A percentile compares a stretch with the other conserved stretches of the same genome.
Evolutionary conservation across 2,797 vertebrate genomes (phyloP).

Genomic region (Neosilurus mollespiculum): DNA sequence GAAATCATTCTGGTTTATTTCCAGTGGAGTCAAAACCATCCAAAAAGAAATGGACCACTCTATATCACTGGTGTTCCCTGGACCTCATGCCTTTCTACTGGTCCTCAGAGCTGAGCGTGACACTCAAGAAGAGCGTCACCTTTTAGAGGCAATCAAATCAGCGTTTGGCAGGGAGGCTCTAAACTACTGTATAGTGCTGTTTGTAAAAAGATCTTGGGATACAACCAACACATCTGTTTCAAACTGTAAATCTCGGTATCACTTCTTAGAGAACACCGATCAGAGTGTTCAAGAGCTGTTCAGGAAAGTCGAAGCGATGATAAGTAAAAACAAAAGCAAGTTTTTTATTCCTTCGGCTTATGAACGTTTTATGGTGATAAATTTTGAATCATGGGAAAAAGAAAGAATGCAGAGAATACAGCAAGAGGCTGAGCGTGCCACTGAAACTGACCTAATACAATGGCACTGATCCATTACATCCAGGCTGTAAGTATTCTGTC

Average conservation of each 20-base stretch:
- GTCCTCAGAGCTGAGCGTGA: not conserved
- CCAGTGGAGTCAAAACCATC: not conserved
- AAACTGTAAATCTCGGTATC: not conserved
- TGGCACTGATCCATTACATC: not conserved
- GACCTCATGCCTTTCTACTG: conserved; percentile 35
- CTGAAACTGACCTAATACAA: not conserved
- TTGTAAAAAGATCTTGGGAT: not conserved
- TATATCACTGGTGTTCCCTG: conserved; percentile 3
- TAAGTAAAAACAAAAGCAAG: not conserved
- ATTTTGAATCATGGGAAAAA: not conserved
- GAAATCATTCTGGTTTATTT: not conserved
- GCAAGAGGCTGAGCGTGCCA: not conserved
- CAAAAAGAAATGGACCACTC: not conserved
- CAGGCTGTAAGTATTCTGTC: not conserved
- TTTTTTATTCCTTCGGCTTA: not conserved
- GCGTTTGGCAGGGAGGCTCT: not conserved
- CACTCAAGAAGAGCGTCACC: not conserved
- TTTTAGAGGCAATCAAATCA: not conserved
- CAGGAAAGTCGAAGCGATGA: not conserved
- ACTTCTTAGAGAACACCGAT: not conserved
- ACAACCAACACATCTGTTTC: not conserved
- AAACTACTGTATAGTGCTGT: conserved; percentile 19
- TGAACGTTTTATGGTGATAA: not conserved
- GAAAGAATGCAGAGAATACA: not conserved
- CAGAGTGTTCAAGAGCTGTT: not conserved